These are phyloP conservation scores for Wiebesia pumilae DNA, from an alignment of 1,140 invertebrate species.

Conservation along the genomic window DNA sequence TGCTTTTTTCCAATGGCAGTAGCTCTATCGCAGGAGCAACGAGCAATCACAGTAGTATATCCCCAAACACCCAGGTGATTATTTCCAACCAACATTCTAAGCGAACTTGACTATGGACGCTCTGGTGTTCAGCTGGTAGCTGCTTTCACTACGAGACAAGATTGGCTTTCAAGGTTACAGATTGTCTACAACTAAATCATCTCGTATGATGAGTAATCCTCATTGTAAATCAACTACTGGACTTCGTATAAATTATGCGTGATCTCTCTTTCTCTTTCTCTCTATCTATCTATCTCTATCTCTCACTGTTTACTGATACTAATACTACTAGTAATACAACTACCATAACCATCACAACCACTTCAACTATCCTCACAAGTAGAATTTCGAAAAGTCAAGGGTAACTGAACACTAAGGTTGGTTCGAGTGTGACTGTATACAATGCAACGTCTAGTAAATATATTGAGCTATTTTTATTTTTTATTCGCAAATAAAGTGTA, in stretches of 20 bases:
- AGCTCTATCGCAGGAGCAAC: background rate
- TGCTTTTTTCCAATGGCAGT: slow-evolving; percentile 61
- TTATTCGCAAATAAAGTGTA: background rate
- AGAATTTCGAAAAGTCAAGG: background rate
- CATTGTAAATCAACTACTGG: background rate
- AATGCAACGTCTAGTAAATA: background rate
- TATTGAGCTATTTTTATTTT: background rate
- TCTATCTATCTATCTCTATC: background rate
- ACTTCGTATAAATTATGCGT: background rate
- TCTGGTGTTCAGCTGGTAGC: slow-evolving; percentile 59
- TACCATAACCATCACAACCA: too few species aligned
- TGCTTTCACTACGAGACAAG: background rate
- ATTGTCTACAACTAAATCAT: background rate
- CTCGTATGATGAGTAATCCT: background rate
- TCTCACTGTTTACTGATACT: too few species aligned
- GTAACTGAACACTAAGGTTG: background rate
- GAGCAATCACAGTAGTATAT: background rate
- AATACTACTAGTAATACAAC: too few species aligned
- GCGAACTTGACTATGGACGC: slow-evolving; percentile 74
- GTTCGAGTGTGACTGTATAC: background rate
- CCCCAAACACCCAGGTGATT: background rate
- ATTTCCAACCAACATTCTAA: slow-evolving; percentile 57
- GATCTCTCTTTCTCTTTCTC: background rate
- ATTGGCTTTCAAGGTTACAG: background rate
- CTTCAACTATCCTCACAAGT: background rate